These are phyloP conservation scores for Azemiops feae DNA, from an alignment of 2,113 vertebrate species.

Conservation along the genomic window DNA sequence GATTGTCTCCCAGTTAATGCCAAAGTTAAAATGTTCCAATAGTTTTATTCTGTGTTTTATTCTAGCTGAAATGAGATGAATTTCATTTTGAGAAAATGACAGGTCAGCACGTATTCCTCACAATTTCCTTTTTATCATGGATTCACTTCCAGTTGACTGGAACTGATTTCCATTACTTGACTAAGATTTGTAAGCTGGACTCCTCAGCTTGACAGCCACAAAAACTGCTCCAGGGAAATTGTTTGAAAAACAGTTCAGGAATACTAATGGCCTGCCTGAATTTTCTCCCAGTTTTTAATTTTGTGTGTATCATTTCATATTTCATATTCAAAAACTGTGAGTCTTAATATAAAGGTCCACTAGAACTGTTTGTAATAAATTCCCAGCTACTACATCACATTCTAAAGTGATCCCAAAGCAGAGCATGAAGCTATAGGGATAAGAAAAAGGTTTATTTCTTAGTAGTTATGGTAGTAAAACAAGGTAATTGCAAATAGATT, in stretches of 20 bases:
- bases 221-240: neutral
- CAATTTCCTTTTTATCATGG: neutral
- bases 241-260: neutral
- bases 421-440: neutral
- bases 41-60: neutral
- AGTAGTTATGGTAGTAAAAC: neutral
- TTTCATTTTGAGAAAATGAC: neutral
- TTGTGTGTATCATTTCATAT: neutral
- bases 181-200: slow-evolving; percentile 5
- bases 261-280: neutral
- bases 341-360: neutral
- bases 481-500: neutral
- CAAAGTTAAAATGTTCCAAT: neutral
- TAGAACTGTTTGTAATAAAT: neutral
- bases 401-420: neutral
- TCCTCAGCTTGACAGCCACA: neutral
- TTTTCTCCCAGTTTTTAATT: neutral
- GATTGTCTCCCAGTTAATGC: neutral
- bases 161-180: slow-evolving; percentile 9
- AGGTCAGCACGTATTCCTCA: neutral
- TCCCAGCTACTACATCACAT: neutral
- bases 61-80: neutral
- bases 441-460: neutral
- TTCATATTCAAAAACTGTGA: neutral
- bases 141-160: neutral